Evolutionary conservation across 2,888 invertebrate genomes (phyloP).

Genomic region (Agonum fuliginosum): DNA sequence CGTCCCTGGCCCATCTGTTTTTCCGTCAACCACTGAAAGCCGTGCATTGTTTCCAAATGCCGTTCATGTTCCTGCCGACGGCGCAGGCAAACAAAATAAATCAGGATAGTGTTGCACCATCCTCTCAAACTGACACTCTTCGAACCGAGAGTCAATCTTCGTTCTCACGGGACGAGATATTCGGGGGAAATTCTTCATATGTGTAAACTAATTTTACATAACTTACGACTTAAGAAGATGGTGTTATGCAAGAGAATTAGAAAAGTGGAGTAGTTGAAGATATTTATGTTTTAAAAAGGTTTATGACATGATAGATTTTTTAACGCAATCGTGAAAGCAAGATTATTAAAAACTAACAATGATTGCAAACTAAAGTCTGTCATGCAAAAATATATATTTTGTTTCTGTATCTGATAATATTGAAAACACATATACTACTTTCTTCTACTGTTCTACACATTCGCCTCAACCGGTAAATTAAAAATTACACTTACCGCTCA

Average conservation of each 20-base stretch:
- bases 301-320: no score
- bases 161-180: slow-evolving; percentile 26
- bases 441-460: no score
- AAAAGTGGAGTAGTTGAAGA: slow-evolving; percentile 18
- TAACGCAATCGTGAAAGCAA: no score
- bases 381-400: no score
- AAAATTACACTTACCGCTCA: no score
- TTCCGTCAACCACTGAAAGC: slow-evolving; percentile 28
- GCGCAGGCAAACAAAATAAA: slow-evolving; percentile 36
- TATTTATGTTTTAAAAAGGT: no score
- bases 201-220: slow-evolving; percentile 45
- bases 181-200: slow-evolving; percentile 40
- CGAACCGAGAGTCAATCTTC: not conserved
- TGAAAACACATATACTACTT: no score
- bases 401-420: no score
- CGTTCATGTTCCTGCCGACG: slow-evolving; percentile 1
- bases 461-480: no score
- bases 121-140: not conserved
- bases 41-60: slow-evolving; percentile 42
- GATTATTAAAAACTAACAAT: no score
- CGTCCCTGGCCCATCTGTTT: not conserved
- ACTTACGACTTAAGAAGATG: not conserved
- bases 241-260: not conserved
- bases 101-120: slow-evolving; percentile 45
- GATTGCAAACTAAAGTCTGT: no score